A percentile compares a stretch with the other conserved stretches of the same genome.
Conservation (phyloP, 2,888 invertebrate species). For the Suillia variegata region DNA sequence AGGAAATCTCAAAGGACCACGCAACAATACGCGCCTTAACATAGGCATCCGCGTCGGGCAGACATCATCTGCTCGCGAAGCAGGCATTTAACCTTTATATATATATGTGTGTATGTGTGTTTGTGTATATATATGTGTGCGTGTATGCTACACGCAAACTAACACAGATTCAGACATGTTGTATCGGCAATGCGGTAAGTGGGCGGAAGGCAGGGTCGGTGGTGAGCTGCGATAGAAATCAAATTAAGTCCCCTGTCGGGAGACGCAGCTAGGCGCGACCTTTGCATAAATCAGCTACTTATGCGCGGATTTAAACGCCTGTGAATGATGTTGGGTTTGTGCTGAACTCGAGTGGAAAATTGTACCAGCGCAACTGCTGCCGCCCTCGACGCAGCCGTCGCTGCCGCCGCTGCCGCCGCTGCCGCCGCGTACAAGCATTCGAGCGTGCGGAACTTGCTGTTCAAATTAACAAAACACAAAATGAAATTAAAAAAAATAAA, state of each 20-base stretch:
- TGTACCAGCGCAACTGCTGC: neutral
- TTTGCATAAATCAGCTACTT: constrained; percentile 16
- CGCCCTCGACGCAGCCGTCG: too few relatives aligned
- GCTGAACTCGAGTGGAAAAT: constrained; percentile 1
- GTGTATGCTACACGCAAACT: neutral
- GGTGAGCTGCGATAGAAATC: constrained; percentile 14
- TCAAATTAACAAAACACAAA: neutral
- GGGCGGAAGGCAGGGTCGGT: too few relatives aligned
- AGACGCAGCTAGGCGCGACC: constrained; percentile 6
- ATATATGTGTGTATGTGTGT: too few relatives aligned
- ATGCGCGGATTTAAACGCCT: neutral
- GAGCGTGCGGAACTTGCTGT: neutral
- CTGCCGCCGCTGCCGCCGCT: too few relatives aligned
- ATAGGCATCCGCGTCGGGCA: too few relatives aligned
- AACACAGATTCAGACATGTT: neutral
- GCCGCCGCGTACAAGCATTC: too few relatives aligned
- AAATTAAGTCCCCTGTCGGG: constrained; percentile 13
- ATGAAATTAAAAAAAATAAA: too few relatives aligned
- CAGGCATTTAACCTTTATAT: neutral
- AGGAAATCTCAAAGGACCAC: neutral
- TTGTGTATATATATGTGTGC: neutral
- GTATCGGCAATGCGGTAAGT: too few relatives aligned
- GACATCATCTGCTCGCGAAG: too few relatives aligned
- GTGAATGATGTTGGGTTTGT: neutral
- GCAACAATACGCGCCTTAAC: neutral